phyloP scores from a whole-genome alignment of 2,888 invertebrate genomes.

The Spodoptera exigua region DNA sequence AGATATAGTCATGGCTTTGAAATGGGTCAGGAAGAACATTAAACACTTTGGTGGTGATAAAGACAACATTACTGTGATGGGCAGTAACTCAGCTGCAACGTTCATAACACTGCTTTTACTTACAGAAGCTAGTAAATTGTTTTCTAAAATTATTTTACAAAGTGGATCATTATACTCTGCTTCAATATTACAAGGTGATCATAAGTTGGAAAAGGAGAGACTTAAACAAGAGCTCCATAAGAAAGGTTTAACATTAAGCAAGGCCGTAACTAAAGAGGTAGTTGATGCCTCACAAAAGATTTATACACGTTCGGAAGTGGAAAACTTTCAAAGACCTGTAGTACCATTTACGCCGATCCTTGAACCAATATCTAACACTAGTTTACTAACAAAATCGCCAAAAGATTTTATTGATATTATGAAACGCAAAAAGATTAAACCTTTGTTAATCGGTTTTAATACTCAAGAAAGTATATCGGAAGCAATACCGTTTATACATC shows the following conservation, averaged over 20 bases:
- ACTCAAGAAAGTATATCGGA: slow-evolving; percentile 86
- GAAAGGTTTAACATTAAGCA: slow-evolving; percentile 58
- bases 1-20: slow-evolving; percentile 82
- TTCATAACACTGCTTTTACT: slow-evolving; percentile 75
- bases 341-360: slow-evolving; percentile 80
- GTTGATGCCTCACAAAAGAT: slow-evolving; percentile 72
- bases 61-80: slow-evolving; percentile 78
- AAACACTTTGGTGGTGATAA: slow-evolving; percentile 78
- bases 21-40: slow-evolving; percentile 81
- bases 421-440: slow-evolving; percentile 62
- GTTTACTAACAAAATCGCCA: slow-evolving; percentile 67
- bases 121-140: slow-evolving; percentile 74
- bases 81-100: slow-evolving; percentile 79
- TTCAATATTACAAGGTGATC: slow-evolving; percentile 73
- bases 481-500: slow-evolving; percentile 79
- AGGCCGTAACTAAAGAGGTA: slow-evolving; percentile 70
- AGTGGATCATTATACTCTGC: slow-evolving; percentile 81
- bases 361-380: slow-evolving; percentile 67
- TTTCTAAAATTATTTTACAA: slow-evolving; percentile 83
- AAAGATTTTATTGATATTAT: slow-evolving; percentile 58
- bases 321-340: slow-evolving; percentile 77
- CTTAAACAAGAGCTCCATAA: slow-evolving; percentile 68
- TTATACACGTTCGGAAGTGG: slow-evolving; percentile 73
- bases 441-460: slow-evolving; percentile 85
- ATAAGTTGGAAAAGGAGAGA: slow-evolving; percentile 66